Base-by-base conservation (phyloP, 2,888 invertebrate species). In the Panzeria rudis region DNA sequence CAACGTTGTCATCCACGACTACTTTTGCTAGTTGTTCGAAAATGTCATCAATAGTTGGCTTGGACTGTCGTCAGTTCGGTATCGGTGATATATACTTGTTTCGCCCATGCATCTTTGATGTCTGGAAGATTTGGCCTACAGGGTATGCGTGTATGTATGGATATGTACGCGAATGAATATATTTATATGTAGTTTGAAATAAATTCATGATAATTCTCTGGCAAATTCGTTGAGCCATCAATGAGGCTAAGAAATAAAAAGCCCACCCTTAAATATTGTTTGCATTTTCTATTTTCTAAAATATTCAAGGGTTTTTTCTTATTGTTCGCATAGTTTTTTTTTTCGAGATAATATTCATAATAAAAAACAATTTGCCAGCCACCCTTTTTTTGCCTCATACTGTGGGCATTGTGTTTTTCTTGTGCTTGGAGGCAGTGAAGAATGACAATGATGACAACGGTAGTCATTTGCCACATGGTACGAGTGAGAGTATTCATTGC, bases 321-420 rank as follows among this genome's bases (percentile, higher is more conserved):
- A 29, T 50, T 59, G 73, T 68, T n/a, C 25, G 8, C 38, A 9
- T 13, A 6, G 17, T 50, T 41, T 56, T 41, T 11, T 32, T 47
- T 23, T 56, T 59, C 66, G n/a, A 41, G 47, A 41, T 64, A 23
- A 59, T 62, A 50, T 38, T 73, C 11, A 25, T 89, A 90, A 91
- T 90, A 91, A 90, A 90, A 90, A 90, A 90, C 90, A 90, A 90
- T 90, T 90, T 90, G 90, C 90, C 91, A 90, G 89, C 90, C 90
- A n/a, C n/a, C n/a, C n/a, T n/a, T n/a, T 89, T 90, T 90, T 89
- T 88, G 90, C 75, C 85, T 82, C 82, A 78, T 17, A 59, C 82
- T 81, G 68, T 73, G 61, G 11, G n/a, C 47, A 61, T 50, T 56
- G 20, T 61, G 52, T 38, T 17, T 8, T 44, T 13, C 44, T 41